Percentiles rank a stretch among this genome's conserved stretches.
phyloP scores from a whole-genome alignment of 2,113 vertebrate genomes.

The Phylloscopus trochilus region DNA sequence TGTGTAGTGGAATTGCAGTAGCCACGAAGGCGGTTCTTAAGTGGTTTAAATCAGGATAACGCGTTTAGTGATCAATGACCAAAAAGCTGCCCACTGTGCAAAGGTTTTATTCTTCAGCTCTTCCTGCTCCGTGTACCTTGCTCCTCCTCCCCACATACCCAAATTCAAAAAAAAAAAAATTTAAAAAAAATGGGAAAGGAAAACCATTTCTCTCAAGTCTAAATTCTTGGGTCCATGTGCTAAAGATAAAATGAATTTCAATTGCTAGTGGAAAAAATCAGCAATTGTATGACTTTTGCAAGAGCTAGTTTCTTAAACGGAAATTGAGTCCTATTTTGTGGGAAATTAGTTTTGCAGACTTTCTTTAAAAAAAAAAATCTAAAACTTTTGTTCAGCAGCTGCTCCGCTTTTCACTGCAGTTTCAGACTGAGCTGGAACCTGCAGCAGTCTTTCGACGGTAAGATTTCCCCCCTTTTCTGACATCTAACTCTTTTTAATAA shows the following conservation, averaged over 20 bases:
- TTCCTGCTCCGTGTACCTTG: not conserved
- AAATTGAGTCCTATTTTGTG: slow-evolving; percentile 83
- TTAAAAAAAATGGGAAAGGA: not conserved
- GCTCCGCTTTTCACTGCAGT: slow-evolving; percentile 70
- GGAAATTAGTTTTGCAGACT: slow-evolving; percentile 85
- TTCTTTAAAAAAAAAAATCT: slow-evolving; percentile 69
- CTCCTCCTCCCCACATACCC: not conserved
- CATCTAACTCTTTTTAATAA: slow-evolving; percentile 44
- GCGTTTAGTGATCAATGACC: slow-evolving; percentile 10
- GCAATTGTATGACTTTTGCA: slow-evolving; percentile 71
- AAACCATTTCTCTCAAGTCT: not conserved
- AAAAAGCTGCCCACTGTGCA: not conserved
- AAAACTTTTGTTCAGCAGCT: slow-evolving; percentile 80
- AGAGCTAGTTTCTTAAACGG: slow-evolving; percentile 76
- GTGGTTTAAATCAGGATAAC: slow-evolving; percentile 28
- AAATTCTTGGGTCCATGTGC: slow-evolving; percentile 54
- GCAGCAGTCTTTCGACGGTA: slow-evolving; percentile 71
- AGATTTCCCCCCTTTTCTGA: slow-evolving; percentile 70
- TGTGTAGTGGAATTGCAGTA: slow-evolving; percentile 22
- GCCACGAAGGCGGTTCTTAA: not conserved
- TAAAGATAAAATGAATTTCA: slow-evolving; percentile 67
- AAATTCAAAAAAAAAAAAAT: not conserved
- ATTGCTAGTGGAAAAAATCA: slow-evolving; percentile 60
- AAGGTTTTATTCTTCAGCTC: not conserved
- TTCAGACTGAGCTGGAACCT: slow-evolving; percentile 74